phyloP scores from a whole-genome alignment of 2,888 invertebrate species.

The Trichopoda pennipes region DNA sequence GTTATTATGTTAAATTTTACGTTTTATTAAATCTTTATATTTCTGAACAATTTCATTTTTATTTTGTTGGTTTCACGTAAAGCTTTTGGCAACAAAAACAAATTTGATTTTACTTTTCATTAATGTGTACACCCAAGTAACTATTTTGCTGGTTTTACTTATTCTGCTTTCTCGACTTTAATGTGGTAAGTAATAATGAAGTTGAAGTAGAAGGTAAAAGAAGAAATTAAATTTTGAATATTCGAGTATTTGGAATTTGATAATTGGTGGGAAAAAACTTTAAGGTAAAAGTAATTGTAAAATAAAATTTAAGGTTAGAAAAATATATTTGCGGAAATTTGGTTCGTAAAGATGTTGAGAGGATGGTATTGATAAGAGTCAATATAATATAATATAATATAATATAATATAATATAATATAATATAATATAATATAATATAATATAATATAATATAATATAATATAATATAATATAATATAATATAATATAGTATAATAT shows the following conservation, averaged over 20 bases:
- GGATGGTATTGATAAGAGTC: too few relatives aligned
- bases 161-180: conserved; percentile 11
- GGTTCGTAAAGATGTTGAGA: too few relatives aligned
- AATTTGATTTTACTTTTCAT: background rate
- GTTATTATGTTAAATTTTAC: conserved; percentile 10
- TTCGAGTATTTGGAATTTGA: background rate
- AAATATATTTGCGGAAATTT: too few relatives aligned
- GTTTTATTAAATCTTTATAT: conserved; percentile 25
- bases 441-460: too few relatives aligned
- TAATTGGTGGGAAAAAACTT: conserved; percentile 17
- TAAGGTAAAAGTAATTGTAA: conserved; percentile 7
- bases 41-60: conserved; percentile 8
- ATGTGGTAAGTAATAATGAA: conserved; percentile 31
- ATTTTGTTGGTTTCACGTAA: background rate
- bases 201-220: background rate
- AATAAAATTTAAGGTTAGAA: background rate
- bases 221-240: background rate
- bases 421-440: too few relatives aligned
- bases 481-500: too few relatives aligned
- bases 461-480: too few relatives aligned
- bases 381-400: too few relatives aligned
- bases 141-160: conserved; percentile 3
- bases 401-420: too few relatives aligned
- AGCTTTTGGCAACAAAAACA: background rate
- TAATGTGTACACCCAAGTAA: conserved; percentile 1